Evolutionary conservation across 2,113 vertebrate species (phyloP).

Genomic region (Pseudolaguvia tuberculata): DNA sequence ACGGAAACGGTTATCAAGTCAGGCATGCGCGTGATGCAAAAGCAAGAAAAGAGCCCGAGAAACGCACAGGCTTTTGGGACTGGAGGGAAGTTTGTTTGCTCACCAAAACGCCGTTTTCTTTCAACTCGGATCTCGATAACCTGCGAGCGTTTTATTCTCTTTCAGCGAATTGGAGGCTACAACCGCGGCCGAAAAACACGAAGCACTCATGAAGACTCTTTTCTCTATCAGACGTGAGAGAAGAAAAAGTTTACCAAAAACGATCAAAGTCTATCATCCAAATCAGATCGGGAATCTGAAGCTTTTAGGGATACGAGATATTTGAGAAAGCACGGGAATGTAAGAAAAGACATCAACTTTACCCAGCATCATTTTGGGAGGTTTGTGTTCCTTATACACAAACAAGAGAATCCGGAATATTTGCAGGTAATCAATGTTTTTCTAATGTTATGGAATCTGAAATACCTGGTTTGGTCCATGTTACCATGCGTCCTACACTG

Average conservation of each 20-base stretch:
- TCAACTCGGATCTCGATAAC: conserved; percentile 57
- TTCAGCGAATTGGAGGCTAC: conserved; percentile 57
- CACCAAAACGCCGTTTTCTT: conserved; percentile 42
- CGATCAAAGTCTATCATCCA: conserved; percentile 22
- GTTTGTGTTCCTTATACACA: conserved; percentile 58
- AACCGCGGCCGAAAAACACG: conserved; percentile 58
- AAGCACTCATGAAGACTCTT: conserved; percentile 14
- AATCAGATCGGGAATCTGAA: background rate
- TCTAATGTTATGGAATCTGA: background rate
- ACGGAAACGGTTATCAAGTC: conserved; percentile 64
- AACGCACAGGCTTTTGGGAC: conserved; percentile 57
- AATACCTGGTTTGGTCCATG: background rate
- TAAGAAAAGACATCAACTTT: conserved; percentile 42
- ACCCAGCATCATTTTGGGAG: conserved; percentile 47
- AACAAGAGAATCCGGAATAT: conserved; percentile 56
- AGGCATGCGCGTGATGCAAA: conserved; percentile 61
- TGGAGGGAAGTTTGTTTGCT: conserved; percentile 61
- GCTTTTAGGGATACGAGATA: background rate
- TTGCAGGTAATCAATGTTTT: conserved; percentile 62
- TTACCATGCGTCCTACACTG: background rate
- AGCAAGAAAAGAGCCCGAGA: conserved; percentile 41
- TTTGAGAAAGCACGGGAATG: conserved; percentile 24
- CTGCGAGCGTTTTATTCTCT: conserved; percentile 38
- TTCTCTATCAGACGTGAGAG: background rate
- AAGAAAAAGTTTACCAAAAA: conserved; percentile 52